Evolutionary conservation across 2,113 vertebrate genomes (phyloP).

Genomic region (Mugil cephalus): DNA sequence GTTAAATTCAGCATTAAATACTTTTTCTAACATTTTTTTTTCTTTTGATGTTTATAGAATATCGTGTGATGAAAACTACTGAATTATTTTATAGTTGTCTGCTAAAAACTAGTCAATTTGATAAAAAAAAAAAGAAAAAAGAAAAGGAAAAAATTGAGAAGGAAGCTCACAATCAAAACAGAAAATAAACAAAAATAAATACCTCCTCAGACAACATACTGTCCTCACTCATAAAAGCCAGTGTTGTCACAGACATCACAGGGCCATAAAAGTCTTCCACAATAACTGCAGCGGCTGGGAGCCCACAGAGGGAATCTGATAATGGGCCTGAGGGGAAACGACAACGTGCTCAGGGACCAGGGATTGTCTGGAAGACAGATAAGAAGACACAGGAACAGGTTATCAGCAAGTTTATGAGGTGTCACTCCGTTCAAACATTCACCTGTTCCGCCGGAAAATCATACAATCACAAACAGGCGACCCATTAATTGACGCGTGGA

Average conservation of each 20-base stretch:
- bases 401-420: constrained; percentile 80
- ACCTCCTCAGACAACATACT: constrained; percentile 17
- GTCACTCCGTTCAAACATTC: constrained; percentile 73
- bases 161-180: constrained; percentile 13
- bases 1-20: constrained; percentile 27
- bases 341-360: constrained; percentile 75
- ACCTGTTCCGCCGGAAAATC: constrained; percentile 65
- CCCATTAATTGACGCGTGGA: constrained; percentile 25
- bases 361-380: constrained; percentile 80
- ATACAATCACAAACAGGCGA: constrained; percentile 31
- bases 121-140: neutral
- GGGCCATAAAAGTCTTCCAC: constrained; percentile 67
- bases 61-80: neutral
- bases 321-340: constrained; percentile 77
- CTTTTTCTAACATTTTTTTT: neutral
- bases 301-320: constrained; percentile 74
- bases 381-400: constrained; percentile 79
- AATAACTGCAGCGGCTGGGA: constrained; percentile 69
- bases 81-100: neutral
- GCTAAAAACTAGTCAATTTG: neutral
- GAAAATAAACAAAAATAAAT: constrained; percentile 16
- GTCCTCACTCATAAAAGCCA: constrained; percentile 62
- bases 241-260: constrained; percentile 66
- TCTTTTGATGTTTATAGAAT: constrained; percentile 1
- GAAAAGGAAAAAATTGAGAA: neutral